These are phyloP conservation scores for Melanaphis sacchari DNA, from an alignment of 1,140 invertebrate genomes.

Conservation along the genomic window DNA sequence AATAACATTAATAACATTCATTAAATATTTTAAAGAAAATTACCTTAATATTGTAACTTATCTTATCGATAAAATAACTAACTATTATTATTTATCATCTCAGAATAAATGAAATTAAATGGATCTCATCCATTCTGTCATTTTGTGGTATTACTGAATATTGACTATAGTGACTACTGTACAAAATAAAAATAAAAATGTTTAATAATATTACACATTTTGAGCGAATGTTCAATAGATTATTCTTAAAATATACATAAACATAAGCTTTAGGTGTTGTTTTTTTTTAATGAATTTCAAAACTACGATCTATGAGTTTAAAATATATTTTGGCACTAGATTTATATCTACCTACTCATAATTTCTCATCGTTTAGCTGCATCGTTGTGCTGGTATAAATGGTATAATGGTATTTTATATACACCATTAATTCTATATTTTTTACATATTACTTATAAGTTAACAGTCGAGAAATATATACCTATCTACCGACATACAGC, in stretches of 20 bases:
- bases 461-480: too few species aligned
- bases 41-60: not conserved
- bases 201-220: not conserved
- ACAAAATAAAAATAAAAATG: not conserved
- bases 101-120: too few species aligned
- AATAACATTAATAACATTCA: not conserved
- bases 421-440: not conserved
- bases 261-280: not conserved
- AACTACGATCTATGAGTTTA: not conserved
- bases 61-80: not conserved
- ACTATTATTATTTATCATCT: too few species aligned
- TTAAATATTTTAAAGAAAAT: not conserved
- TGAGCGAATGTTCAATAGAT: not conserved
- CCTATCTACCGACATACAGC: too few species aligned
- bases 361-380: not conserved
- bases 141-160: too few species aligned
- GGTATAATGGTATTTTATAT: not conserved
- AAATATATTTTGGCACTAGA: constrained; percentile 6
- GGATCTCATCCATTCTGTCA: too few species aligned
- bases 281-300: not conserved
- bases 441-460: not conserved
- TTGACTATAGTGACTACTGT: too few species aligned
- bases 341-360: constrained; percentile 5
- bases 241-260: not conserved
- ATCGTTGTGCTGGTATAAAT: not conserved